These are phyloP conservation scores for Euleptes europaea DNA, from an alignment of 2,113 vertebrate genomes.

Conservation along the genomic window DNA sequence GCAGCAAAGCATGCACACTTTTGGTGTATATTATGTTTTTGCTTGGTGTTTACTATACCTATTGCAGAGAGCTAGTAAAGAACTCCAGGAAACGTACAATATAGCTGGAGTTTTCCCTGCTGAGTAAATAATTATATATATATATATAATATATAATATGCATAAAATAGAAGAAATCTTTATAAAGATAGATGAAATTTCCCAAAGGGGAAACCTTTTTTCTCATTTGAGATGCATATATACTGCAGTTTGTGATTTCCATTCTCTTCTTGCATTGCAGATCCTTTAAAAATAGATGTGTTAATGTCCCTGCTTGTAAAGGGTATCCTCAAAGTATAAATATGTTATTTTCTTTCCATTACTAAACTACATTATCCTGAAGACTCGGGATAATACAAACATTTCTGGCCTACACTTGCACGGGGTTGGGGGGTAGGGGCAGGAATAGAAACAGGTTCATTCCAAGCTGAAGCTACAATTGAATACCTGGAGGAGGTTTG, in stretches of 20 bases:
- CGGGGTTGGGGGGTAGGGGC: no score
- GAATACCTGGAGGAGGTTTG: no score
- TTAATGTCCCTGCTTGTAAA: background rate
- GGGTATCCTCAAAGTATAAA: background rate
- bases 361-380: no score
- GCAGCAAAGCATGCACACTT: background rate
- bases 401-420: no score
- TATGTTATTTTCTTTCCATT: no score
- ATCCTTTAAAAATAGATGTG: background rate
- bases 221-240: background rate
- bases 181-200: conserved; percentile 6
- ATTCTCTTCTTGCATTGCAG: background rate
- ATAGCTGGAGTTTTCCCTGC: background rate
- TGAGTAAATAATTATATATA: background rate
- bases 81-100: background rate
- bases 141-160: no score
- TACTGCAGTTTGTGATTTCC: background rate
- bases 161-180: background rate
- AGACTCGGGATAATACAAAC: no score
- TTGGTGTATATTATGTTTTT: background rate
- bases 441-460: no score
- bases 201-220: conserved; percentile 4
- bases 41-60: background rate
- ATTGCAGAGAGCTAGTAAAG: background rate
- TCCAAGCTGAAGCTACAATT: no score